Percentiles rank a stretch among this genome's conserved stretches.
Conservation (phyloP, 2,888 invertebrate genomes). For the Loripinus fragilis region DNA sequence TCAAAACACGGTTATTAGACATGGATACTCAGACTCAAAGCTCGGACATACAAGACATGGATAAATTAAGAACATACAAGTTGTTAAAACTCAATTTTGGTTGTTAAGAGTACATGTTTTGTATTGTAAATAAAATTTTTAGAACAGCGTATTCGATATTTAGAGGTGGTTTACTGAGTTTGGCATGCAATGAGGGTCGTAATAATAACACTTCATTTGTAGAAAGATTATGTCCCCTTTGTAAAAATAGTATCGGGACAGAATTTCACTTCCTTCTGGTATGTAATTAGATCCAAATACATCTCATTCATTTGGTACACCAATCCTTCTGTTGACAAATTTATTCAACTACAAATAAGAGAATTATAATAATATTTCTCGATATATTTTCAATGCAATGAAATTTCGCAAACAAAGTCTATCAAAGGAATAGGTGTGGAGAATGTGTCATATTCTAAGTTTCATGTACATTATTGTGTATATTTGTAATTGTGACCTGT, state of each 20-base stretch:
- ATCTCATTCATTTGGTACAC: constrained; percentile 5
- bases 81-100: not conserved
- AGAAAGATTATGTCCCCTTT: not conserved
- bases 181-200: not conserved
- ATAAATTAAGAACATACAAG: constrained; percentile 5
- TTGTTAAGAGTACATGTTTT: not conserved
- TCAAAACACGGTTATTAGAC: not conserved
- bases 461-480: not conserved
- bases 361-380: constrained; percentile 1
- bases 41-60: constrained; percentile 16
- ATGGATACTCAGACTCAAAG: constrained; percentile 2
- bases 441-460: not conserved
- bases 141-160: not conserved
- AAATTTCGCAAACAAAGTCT: not conserved
- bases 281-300: constrained; percentile 8
- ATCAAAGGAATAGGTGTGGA: not conserved
- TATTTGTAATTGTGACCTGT: constrained; percentile 11
- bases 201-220: not conserved
- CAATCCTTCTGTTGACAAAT: not conserved
- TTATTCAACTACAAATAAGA: not conserved
- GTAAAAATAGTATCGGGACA: not conserved
- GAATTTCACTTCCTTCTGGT: constrained; percentile 2
- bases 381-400: not conserved
- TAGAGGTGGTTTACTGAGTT: not conserved
- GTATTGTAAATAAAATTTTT: not conserved